These are phyloP conservation scores for Chrysochloris asiatica DNA, from an alignment of 2,113 vertebrate species.

Conservation along the genomic window DNA sequence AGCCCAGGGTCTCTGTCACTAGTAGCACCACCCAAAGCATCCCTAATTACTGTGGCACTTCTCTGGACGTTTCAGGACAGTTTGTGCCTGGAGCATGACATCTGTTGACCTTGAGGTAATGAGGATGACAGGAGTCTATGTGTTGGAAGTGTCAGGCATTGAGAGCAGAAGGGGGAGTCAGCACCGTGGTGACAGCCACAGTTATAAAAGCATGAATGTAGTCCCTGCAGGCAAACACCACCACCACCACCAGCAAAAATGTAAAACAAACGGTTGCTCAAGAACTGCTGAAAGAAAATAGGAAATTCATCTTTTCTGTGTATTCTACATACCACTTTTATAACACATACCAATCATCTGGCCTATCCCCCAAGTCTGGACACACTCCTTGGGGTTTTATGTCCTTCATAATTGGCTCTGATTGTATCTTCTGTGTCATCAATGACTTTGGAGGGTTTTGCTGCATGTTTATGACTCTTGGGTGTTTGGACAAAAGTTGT, in stretches of 20 bases:
- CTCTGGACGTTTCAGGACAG: not conserved
- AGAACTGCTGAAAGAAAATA: slow-evolving; percentile 12
- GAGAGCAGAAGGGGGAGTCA: not conserved
- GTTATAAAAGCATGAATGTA: not conserved
- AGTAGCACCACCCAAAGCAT: not conserved
- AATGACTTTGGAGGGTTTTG: slow-evolving; percentile 72
- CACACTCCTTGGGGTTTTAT: slow-evolving; percentile 72
- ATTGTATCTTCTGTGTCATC: slow-evolving; percentile 68
- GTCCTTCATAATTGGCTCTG: slow-evolving; percentile 62
- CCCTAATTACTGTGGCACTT: not conserved
- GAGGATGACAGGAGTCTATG: not conserved
- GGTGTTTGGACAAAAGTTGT: slow-evolving; percentile 63
- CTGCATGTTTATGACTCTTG: slow-evolving; percentile 58
- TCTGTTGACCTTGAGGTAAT: slow-evolving; percentile 33
- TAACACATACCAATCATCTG: slow-evolving; percentile 58
- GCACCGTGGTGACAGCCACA: not conserved
- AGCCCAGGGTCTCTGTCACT: not conserved
- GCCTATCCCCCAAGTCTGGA: slow-evolving; percentile 40
- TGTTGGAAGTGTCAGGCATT: not conserved
- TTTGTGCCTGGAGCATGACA: not conserved
- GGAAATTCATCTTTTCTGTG: not conserved
- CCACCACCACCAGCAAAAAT: no score
- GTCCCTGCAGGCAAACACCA: slow-evolving; percentile 18
- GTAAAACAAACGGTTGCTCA: not conserved
- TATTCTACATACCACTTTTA: slow-evolving; percentile 26